Base-by-base conservation (phyloP, 2,888 invertebrate species). In the Hyposoter dolosus region DNA sequence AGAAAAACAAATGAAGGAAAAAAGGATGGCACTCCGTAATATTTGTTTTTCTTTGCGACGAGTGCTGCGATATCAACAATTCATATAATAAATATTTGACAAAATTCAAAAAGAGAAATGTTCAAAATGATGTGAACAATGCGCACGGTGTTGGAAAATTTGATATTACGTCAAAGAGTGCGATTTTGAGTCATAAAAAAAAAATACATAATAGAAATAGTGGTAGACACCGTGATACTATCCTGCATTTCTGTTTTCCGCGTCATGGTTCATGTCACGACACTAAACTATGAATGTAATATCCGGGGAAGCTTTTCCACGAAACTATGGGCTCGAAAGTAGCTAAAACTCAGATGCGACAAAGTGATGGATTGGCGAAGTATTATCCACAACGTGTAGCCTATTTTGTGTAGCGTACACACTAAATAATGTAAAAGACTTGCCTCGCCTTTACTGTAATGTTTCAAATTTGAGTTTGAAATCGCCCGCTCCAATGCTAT, bases 281-380 rank as follows among this genome's bases (percentile, higher is more conserved):
- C 50, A 40, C 65, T 81, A 74, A 81, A 74, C 53, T 74, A 74
- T 74, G 65, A 74, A 81, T 81, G 74, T 74, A 80, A 81, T 81
- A 74, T 74, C 66, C 50, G 53, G 4, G 43, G 28, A 69, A 56
- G 35, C 50, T 35, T 47, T 66, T 28, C 15, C 81, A 74, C 45
- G 66, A 74, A 66, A 56, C 10, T 56, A 17, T 69, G n/a, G n/a
- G 40, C 28, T 43, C 4, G 50, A 69, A 56, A 78, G 60, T 19
- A 43, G 45, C 56, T 28, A 17, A n/a, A 32, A 56, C 28, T n/a
- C 4, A 32, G 56, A 68, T 50, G 50, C 68, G 23, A 53, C 66
- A 56, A 68, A 56, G 56, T 69, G 69, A 78, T 56, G 69, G 56
- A 78, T 68, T 78, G 78, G 69, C 69, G 43, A 17, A 78, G 56